Evolutionary conservation across 1,140 invertebrate species (phyloP).

Genomic region (Micrasema minimum): DNA sequence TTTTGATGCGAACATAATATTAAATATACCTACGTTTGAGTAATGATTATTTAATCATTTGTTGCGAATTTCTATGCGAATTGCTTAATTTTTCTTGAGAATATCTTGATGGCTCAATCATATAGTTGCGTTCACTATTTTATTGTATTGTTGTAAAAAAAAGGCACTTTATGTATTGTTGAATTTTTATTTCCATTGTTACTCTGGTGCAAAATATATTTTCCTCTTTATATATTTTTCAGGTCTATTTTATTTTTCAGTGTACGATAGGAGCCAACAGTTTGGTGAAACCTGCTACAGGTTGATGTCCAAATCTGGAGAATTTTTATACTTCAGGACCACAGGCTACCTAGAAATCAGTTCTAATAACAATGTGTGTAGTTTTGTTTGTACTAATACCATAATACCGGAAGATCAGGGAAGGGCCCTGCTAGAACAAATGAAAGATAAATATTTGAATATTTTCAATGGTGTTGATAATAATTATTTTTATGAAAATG

Average conservation of each 20-base stretch:
- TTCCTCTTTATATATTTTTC: conserved; percentile 30
- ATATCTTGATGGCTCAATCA: too few relatives aligned
- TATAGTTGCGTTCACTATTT: too few relatives aligned
- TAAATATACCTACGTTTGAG: too few relatives aligned
- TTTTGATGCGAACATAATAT: too few relatives aligned
- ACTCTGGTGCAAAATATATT: too few relatives aligned
- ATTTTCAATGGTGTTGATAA: conserved; percentile 61
- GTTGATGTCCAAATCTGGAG: conserved; percentile 78
- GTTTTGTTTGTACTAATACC: conserved; percentile 87
- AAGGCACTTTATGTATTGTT: too few relatives aligned
- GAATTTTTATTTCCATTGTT: too few relatives aligned
- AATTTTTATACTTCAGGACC: conserved; percentile 84
- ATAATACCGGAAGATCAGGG: conserved; percentile 80
- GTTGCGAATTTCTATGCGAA: too few relatives aligned
- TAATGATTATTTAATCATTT: too few relatives aligned
- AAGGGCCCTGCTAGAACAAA: conserved; percentile 72
- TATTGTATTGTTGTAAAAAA: too few relatives aligned
- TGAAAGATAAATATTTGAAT: conserved; percentile 77
- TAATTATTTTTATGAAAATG: conserved; percentile 58
- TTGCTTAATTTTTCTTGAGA: too few relatives aligned
- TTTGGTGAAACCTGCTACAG: conserved; percentile 85
- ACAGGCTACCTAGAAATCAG: conserved; percentile 83
- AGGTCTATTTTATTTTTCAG: conserved; percentile 66
- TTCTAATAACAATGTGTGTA: conserved; percentile 76
- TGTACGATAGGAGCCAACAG: conserved; percentile 81